Base-by-base conservation (phyloP, 2,797 vertebrate species). In the Oryzias dopingdopingensis region DNA sequence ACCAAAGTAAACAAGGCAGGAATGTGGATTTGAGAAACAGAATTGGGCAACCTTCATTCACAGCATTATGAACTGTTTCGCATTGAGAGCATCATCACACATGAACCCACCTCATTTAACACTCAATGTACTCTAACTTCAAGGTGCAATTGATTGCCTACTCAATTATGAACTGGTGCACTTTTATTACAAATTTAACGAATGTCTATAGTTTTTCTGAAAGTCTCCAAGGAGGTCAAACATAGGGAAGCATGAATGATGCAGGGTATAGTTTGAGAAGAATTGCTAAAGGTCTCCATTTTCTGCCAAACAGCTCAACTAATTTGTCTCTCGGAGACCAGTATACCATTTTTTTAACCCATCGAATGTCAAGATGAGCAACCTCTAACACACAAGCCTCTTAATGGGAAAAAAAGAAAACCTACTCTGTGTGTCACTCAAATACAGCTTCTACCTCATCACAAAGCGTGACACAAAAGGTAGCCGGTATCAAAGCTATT, bases 401-500 rank as follows among this genome's bases (percentile, higher is more conserved):
- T 37, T 37, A 14, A 23, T 15, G 45, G 45, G 12, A 47, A 4
- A 47, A 22, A 76, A 73, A 41, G 23, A 52, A 71, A 65, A 68
- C 43, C 46, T 41, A 60, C 52, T 41, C 46, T 44, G 32, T 44
- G 42, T 18, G 22, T 54, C 48, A 12, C 60, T 71, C 48, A 47
- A 57, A 77, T 48, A 15, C 55, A 51, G 61, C 59, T 44, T 61
- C 26, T 18, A 10, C 61, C 62, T 70, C 40, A 56, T 80, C 60
- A 58, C 49, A 55, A 48, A 56, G 51, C 37, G 40, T 44, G 54
- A 74, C 54, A 53, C 45, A 73, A 60, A 79, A 60, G 60, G 51
- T 43, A 50, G 32, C 59, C 43, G 43, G 52, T 70, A 62, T 71
- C 76, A 67, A 50, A 73, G 61, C 56, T 50, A 65, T 77, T 87